Evolutionary conservation across 2,797 vertebrate species (phyloP), one percentile per base, ranked within the genome.

Genomic region (Balearica regulorum): DNA sequence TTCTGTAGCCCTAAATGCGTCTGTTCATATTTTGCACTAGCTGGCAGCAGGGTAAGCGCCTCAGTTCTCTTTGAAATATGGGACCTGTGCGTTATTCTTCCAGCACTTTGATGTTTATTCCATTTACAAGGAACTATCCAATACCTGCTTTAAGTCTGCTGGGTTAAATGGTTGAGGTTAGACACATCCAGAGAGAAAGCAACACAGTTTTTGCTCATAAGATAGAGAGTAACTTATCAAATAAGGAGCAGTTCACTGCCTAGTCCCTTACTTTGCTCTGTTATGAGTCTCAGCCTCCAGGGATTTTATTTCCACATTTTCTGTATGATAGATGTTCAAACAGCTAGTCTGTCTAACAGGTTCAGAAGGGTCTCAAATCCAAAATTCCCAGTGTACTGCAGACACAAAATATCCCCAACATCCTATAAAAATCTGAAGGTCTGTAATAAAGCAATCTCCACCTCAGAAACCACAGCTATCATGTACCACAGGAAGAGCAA

Each of bases 401-500:
- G 89, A 76, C 84, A 94, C 82, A 91, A 89, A 93, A 89, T 68
- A 86, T 54, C 65, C 72, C 87, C n/a, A 80, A n/a, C 49, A 75
- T 20, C 61, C 91, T 57, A 87, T 80, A 91, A 95, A 93, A 93
- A 33, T 8, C 25, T 68, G 55, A 89, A 89, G 69, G 89, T 57
- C 48, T 94, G 16, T 78, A 91, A 71, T 70, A 91, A 94, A 83
- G 68, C 76, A 83, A 64, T 77, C 69, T 68, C 80, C 73, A 58
- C 29, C 75, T 29, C 51, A 85, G 78, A 73, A 93, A 83, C 46
- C 55, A 92, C 77, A 65, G 65, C 54, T 90, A 60, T 69, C 28
- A 3, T 51, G 43, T 77, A 68, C 35, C 81, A 61, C 41, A 61
- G 72, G 57, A 89, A 51, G 37, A 87, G 79, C 57, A 83, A 62